phyloP scores from a whole-genome alignment of 2,888 invertebrate species.

The Dryadula phaetusa region DNA sequence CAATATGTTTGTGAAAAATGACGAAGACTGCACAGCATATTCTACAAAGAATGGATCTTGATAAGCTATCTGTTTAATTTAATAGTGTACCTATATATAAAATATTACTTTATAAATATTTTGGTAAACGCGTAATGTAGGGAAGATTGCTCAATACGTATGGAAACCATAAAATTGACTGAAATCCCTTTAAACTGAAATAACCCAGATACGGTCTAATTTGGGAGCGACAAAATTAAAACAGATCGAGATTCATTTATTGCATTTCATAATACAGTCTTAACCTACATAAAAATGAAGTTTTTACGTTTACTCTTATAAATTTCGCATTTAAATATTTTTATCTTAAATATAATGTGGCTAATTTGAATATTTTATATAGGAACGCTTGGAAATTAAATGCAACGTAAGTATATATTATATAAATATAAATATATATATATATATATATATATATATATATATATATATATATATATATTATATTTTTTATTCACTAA shows the following conservation, averaged over 20 bases:
- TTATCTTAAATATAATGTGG: neutral
- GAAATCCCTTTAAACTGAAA: constrained; percentile 36
- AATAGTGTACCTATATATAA: constrained; percentile 14
- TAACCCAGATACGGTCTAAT: constrained; percentile 42
- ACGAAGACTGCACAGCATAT: constrained; percentile 25
- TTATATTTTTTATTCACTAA: no score
- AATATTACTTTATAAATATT: constrained; percentile 11
- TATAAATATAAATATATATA: no score
- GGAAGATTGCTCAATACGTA: constrained; percentile 12
- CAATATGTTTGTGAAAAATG: constrained; percentile 36
- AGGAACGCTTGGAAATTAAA: neutral
- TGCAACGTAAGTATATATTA: no score
- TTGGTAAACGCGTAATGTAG: neutral
- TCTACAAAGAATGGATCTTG: constrained; percentile 29
- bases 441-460: no score
- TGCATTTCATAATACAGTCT: constrained; percentile 35
- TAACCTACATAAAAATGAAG: constrained; percentile 27
- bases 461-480: no score
- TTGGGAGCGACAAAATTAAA: constrained; percentile 37
- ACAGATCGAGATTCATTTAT: constrained; percentile 33
- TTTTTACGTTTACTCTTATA: neutral
- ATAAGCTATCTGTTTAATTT: neutral
- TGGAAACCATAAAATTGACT: constrained; percentile 16
- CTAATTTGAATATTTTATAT: neutral
- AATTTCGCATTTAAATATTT: neutral